These are phyloP conservation scores for Lepidurus arcticus DNA, from an alignment of 1,140 invertebrate genomes.

Conservation along the genomic window DNA sequence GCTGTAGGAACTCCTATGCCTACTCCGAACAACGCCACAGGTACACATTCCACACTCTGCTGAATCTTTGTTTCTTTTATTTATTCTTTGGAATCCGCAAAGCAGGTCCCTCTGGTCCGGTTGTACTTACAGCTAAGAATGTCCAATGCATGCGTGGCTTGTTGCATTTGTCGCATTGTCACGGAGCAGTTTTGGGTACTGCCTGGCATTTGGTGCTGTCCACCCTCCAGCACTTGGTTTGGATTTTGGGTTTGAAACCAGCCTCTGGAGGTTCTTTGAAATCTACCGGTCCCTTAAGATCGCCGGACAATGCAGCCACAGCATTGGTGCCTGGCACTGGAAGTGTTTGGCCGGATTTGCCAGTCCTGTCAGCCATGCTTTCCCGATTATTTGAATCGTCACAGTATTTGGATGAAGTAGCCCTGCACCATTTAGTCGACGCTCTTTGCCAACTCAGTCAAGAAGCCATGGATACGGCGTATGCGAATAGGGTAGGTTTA, in stretches of 20 bases:
- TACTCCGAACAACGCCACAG: conserved; percentile 50
- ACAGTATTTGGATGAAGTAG: conserved; percentile 87
- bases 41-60: conserved; percentile 7
- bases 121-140: conserved; percentile 97
- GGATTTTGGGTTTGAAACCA: conserved; percentile 94
- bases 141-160: conserved; percentile 91
- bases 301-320: conserved; percentile 76
- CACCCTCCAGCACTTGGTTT: conserved; percentile 88
- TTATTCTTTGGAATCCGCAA: not conserved
- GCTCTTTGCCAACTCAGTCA: conserved; percentile 92
- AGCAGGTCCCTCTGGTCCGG: conserved; percentile 74
- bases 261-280: conserved; percentile 86
- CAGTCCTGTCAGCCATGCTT: conserved; percentile 85
- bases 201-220: conserved; percentile 94
- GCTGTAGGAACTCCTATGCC: conserved; percentile 87
- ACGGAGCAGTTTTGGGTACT: conserved; percentile 83
- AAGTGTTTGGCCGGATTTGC: conserved; percentile 90
- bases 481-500: conserved; percentile 72
- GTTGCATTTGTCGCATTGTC: conserved; percentile 79
- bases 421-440: conserved; percentile 92
- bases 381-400: conserved; percentile 91
- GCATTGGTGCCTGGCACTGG: conserved; percentile 63
- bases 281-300: conserved; percentile 53
- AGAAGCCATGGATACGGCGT: conserved; percentile 95
- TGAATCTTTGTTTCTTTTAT: not conserved